Percentiles rank a stretch among this genome's conserved stretches.
Conservation (phyloP, 2,113 vertebrate species). For the Coryphaenoides rupestris region DNA sequence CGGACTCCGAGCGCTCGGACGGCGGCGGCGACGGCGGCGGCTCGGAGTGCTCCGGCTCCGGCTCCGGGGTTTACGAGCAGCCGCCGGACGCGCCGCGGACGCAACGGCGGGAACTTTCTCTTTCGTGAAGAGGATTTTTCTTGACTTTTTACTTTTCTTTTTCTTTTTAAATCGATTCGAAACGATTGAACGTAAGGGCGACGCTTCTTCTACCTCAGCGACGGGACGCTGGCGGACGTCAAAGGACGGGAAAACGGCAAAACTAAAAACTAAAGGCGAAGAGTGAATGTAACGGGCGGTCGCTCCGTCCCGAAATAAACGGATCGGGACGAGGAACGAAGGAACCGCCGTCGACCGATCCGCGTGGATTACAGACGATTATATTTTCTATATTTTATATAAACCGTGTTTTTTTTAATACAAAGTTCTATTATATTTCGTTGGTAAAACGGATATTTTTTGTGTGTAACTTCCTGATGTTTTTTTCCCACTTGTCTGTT, state of each 20-base stretch:
- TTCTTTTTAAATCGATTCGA: too few relatives aligned
- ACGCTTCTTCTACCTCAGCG: constrained; percentile 92
- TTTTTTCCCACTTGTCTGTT: not conserved
- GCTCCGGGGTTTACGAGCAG: constrained; percentile 66
- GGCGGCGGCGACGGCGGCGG: constrained; percentile 56
- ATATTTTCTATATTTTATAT: constrained; percentile 19
- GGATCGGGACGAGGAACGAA: too few relatives aligned
- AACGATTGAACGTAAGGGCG: too few relatives aligned
- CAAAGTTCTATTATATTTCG: constrained; percentile 79
- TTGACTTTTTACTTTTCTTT: too few relatives aligned
- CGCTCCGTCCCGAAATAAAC: too few relatives aligned
- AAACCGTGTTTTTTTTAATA: constrained; percentile 76
- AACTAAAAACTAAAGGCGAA: not conserved
- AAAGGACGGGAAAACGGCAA: not conserved
- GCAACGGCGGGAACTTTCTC: constrained; percentile 19
- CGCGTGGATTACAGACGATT: not conserved
- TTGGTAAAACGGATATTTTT: constrained; percentile 83
- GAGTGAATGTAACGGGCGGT: not conserved
- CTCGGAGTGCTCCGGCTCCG: constrained; percentile 51
- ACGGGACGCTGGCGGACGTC: constrained; percentile 57
- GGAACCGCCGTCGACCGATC: not conserved
- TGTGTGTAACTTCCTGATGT: constrained; percentile 73
- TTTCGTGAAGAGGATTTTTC: constrained; percentile 55
- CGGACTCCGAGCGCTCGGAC: constrained; percentile 71
- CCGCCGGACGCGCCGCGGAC: constrained; percentile 75